Conservation (phyloP, 2,113 vertebrate genomes). For the Prunella himalayana region DNA sequence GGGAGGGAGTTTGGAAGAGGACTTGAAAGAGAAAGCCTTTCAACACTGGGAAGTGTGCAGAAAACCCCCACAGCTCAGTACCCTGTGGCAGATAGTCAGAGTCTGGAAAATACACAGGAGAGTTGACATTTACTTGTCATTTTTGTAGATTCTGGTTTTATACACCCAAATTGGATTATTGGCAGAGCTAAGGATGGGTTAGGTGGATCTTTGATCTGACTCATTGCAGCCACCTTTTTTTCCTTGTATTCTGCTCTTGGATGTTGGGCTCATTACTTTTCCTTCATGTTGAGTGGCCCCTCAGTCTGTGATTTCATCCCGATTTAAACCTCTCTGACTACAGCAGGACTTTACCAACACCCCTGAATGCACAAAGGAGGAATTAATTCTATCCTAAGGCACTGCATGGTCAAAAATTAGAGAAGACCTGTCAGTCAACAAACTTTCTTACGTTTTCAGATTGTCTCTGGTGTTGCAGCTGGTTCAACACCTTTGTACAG, state of each 20-base stretch:
- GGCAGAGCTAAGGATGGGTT: background rate
- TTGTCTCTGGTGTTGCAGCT: background rate
- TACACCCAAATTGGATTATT: background rate
- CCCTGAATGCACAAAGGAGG: background rate
- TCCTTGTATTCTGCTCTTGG: background rate
- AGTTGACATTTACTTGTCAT: background rate
- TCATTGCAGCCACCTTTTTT: background rate
- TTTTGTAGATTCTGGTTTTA: background rate
- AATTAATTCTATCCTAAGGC: background rate
- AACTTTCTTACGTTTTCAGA: background rate
- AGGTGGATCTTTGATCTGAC: background rate
- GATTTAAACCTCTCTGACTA: background rate
- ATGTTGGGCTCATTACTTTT: background rate
- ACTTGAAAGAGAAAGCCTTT: background rate
- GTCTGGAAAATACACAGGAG: background rate
- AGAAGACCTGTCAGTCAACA: background rate
- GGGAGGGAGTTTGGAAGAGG: background rate
- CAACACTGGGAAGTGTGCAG: background rate
- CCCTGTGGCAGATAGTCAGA: background rate
- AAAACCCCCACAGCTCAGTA: background rate
- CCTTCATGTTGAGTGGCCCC: background rate
- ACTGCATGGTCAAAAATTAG: background rate
- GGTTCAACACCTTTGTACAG: background rate
- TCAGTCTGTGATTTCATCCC: background rate
- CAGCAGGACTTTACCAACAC: background rate